Evolutionary conservation across 2,888 invertebrate species (phyloP), one percentile per base, ranked within the genome.

Genomic region (Caenorhabditis uteleia): DNA sequence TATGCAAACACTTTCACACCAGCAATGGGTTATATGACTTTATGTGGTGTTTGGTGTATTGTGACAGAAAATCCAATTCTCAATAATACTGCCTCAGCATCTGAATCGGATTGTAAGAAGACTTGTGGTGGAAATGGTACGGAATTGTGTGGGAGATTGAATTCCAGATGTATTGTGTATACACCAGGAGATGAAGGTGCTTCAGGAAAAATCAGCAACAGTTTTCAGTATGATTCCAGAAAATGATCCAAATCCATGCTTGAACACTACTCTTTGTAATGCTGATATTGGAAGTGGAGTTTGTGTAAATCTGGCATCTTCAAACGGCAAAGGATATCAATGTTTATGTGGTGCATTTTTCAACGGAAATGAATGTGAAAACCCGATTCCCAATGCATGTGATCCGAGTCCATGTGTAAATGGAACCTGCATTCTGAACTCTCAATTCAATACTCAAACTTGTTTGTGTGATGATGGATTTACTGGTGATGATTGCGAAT

Each of bases 1-100:
- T 61, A 47, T 33, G 55, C 61, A 1, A n/a, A 27, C 7, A 16
- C 3, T 16, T 18, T 43, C 5, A 16, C 26, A 21, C 42, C 42
- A 16, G 16, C 21, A 2, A 34, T n/a, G 10, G 34, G 5, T 12
- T 34, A 50, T 44, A 31, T 12, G 51, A 51, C 50, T 4, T 4
- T 62, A 3, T 62, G 62, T 33, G 62, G 51, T 7, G 25, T 25
- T 5, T 62, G 56, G 62, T 62, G 56, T 18, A 47, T 47, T 25
- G 62, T 40, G 7, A 33, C 49, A 6, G 36, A 26, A 18, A 21
- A 12, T 1, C 21, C 38, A 6, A 25, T 62, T 25, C 27, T 40
- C 12, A 55, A 55, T 29, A 48, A 27, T 16, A 38, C 47, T 14
- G 34, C 44, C 8, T 43, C 43, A 8, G 25, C 27, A 2, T 31